phyloP scores from a whole-genome alignment of 2,888 invertebrate genomes.

The Lithophane socia region DNA sequence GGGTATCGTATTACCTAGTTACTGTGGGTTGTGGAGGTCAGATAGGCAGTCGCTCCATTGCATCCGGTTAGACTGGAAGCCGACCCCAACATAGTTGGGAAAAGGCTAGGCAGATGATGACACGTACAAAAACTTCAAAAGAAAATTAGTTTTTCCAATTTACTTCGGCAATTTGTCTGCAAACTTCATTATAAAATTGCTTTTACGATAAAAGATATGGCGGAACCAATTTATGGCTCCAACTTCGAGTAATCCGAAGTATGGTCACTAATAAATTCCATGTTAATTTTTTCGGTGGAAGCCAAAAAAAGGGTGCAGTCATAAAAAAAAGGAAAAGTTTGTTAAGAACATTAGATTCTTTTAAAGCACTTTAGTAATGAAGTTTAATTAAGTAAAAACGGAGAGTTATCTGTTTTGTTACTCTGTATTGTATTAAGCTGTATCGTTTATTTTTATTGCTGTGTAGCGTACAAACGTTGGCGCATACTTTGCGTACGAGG shows the following conservation, averaged over 20 bases:
- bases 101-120: too few species aligned
- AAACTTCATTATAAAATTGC: conserved; percentile 58
- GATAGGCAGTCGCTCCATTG: too few species aligned
- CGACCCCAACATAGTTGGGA: too few species aligned
- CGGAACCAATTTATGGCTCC: conserved; percentile 51
- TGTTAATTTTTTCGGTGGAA: conserved; percentile 11
- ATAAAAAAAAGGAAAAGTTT: conserved; percentile 34
- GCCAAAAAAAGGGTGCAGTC: conserved; percentile 35
- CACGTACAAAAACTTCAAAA: conserved; percentile 38
- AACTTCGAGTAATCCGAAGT: conserved; percentile 51
- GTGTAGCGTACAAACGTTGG: conserved; percentile 37
- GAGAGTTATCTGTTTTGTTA: conserved; percentile 45
- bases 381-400: conserved; percentile 58
- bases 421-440: conserved; percentile 32
- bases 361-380: conserved; percentile 50
- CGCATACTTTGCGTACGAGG: conserved; percentile 1
- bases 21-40: too few species aligned
- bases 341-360: conserved; percentile 40
- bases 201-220: conserved; percentile 60
- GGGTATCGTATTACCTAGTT: too few species aligned
- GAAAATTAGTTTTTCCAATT: conserved; percentile 58
- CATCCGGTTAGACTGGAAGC: too few species aligned
- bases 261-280: conserved; percentile 35
- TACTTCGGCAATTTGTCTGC: conserved; percentile 50
- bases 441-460: conserved; percentile 54